Evolutionary conservation across 1,140 invertebrate genomes (phyloP), one percentile per base, ranked within the genome.

Genomic region (Ostrea edulis): DNA sequence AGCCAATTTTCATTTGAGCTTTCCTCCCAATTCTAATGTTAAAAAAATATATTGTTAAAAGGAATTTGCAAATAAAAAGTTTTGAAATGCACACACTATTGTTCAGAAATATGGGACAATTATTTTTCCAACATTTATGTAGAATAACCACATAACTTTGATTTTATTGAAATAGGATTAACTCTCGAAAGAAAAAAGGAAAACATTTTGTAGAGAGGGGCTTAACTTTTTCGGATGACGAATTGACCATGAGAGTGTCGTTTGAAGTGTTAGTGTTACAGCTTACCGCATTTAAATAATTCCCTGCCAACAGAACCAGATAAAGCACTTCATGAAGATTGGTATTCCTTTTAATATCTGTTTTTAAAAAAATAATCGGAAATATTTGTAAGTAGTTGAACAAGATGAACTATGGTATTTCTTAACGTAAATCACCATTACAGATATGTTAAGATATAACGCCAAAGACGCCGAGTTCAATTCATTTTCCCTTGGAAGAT

Each of bases 231-330:
- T 17, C 53, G 82, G 52, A 22, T 11, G 82, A 83, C 11, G 52
- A 54, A 83, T 52, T 53, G 51, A 83, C 44, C 44, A 44, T 53
- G 82, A 83, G 44, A 83, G 8, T n/a, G 82, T 2, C 22, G 44
- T 52, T n/a, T 29, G 20, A 51, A 83, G 51, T 83, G n/a, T 53
- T 83, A 54, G 52, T 83, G 44, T 35, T 68, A 55, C n/a, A 71
- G 92, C 93, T 93, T 91, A 95, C 95, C 65, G 93, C 88, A 87
- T 95, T 95, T 55, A 95, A 92, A 89, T 94, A 95, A 89, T 95
- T 95, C 65, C 95, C 95, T 53, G 93, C 92, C 52, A 94, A 90
- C 51, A 95, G 91, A 7, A 95, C 94, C 11, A 95, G 85, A 82
- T 92, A 94, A 35, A 95, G 89, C n/a, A 95, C 90, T 87, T 93